Evolutionary conservation across 1,140 invertebrate species (phyloP).

Genomic region (Reticulitermes speratus): DNA sequence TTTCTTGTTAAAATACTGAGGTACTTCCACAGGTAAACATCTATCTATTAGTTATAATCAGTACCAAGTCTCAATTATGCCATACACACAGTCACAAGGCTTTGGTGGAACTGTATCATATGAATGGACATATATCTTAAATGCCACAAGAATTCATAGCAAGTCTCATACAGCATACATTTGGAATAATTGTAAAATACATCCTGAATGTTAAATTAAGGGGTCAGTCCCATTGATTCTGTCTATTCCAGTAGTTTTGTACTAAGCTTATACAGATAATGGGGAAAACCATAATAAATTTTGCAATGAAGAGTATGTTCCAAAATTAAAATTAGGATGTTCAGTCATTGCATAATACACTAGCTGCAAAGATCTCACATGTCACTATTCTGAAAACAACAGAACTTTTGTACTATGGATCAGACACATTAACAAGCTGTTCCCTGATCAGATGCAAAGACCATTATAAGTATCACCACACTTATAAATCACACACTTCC

Average conservation of each 20-base stretch:
- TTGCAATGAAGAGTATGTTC: no score
- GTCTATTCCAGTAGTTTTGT: neutral
- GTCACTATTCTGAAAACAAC: no score
- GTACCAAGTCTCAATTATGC: neutral
- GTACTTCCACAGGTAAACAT: neutral
- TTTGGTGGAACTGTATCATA: neutral
- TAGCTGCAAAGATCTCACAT: no score
- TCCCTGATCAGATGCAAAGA: no score
- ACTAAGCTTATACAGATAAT: neutral
- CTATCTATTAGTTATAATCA: neutral
- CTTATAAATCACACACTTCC: no score
- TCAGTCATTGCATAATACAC: no score
- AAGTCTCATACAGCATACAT: neutral
- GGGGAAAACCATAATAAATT: no score
- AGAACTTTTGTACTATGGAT: no score
- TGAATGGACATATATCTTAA: neutral
- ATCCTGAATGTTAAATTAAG: neutral
- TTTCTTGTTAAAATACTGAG: constrained; percentile 17
- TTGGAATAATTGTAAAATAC: neutral
- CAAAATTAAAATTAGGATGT: no score
- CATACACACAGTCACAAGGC: neutral
- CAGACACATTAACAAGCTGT: no score
- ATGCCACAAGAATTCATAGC: neutral
- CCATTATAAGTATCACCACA: no score
- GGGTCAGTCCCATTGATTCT: neutral